phyloP scores from a whole-genome alignment of 2,797 vertebrate species.

The Ispidina picta region DNA sequence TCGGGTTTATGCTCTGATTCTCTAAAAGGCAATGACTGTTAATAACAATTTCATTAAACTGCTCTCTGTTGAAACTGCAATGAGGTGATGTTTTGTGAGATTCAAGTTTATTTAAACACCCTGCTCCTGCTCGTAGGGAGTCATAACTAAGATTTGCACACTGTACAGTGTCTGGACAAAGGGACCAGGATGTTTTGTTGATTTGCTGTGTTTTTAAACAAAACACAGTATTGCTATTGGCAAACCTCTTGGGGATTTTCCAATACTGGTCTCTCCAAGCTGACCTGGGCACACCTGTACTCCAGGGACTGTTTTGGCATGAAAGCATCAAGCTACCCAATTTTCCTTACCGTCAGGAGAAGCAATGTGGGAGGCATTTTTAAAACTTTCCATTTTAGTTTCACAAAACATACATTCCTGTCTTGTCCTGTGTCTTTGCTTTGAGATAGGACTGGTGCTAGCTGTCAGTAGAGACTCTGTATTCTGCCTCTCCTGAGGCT shows the following conservation, averaged over 20 bases:
- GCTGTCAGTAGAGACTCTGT: not conserved
- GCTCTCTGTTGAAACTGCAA: not conserved
- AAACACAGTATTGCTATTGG: accelerated
- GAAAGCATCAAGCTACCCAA: not conserved
- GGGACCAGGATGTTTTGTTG: not conserved
- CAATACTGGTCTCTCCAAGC: not conserved
- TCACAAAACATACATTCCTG: accelerated
- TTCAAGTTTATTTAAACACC: not conserved
- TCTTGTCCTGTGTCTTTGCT: not conserved
- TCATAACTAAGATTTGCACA: not conserved
- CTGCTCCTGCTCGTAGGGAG: accelerated
- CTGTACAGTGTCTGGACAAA: not conserved
- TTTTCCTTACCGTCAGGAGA: not conserved
- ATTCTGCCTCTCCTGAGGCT: not conserved
- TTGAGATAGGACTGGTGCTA: not conserved
- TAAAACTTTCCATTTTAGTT: not conserved
- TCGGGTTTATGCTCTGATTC: not conserved
- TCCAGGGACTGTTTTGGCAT: not conserved
- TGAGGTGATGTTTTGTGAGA: not conserved
- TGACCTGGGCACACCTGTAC: not conserved
- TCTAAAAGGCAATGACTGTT: not conserved
- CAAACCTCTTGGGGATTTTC: not conserved
- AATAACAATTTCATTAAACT: not conserved
- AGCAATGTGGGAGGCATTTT: not conserved
- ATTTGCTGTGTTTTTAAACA: not conserved